phyloP scores from a whole-genome alignment of 2,797 vertebrate genomes.

The Graptemys geographica region DNA sequence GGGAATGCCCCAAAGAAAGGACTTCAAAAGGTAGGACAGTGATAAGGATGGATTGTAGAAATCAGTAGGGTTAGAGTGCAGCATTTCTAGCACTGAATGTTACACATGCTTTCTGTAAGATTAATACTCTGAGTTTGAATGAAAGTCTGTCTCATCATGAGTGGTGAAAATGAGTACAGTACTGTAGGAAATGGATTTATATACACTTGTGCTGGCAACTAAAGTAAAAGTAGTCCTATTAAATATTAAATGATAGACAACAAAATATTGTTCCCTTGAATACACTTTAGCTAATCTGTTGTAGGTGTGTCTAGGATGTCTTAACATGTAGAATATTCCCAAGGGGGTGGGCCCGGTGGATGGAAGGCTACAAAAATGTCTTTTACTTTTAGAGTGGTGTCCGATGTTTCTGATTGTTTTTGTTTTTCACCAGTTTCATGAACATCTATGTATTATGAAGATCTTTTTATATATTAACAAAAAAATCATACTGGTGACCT shows the following conservation, averaged over 20 bases:
- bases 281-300: conserved; percentile 26
- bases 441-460: conserved; percentile 11
- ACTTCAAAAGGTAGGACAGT: conserved; percentile 88
- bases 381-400: neutral
- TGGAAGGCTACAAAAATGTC: neutral
- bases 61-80: neutral
- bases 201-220: neutral
- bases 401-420: neutral
- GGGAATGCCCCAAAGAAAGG: conserved; percentile 93
- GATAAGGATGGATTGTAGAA: neutral
- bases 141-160: neutral
- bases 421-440: conserved; percentile 33
- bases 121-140: neutral
- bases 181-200: neutral
- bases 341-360: neutral
- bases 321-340: neutral
- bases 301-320: conserved; percentile 8
- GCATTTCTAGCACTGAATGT: neutral
- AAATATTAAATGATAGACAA: neutral
- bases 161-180: neutral
- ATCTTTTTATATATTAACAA: neutral
- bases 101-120: neutral
- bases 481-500: conserved; percentile 4
- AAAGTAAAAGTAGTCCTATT: neutral
- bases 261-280: neutral